A percentile compares a stretch with the other conserved stretches of the same genome.
Evolutionary conservation across 1,140 invertebrate genomes (phyloP).

Genomic region (Oreohelix idahoensis): DNA sequence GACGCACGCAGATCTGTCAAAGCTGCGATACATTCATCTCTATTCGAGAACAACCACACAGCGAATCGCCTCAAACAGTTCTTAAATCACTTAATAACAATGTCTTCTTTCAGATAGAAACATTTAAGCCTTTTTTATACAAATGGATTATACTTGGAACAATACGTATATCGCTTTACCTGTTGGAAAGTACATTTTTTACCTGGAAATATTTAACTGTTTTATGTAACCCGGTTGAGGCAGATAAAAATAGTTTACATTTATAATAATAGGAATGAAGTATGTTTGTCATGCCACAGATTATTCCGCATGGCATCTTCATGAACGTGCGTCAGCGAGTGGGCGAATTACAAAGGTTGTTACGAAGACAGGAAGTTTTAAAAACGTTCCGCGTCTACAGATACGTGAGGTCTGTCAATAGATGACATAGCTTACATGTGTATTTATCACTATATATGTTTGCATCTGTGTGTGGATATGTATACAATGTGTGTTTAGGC

Average conservation of each 20-base stretch:
- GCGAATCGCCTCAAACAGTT: too few relatives aligned
- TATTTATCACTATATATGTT: not conserved
- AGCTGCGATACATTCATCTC: too few relatives aligned
- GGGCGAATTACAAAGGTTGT: not conserved
- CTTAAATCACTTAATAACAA: too few relatives aligned
- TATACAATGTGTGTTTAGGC: not conserved
- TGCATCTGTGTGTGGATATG: not conserved
- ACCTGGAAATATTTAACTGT: not conserved
- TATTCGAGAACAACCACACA: too few relatives aligned
- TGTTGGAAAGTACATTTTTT: not conserved
- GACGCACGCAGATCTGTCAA: too few relatives aligned
- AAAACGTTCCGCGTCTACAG: not conserved
- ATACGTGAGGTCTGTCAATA: not conserved
- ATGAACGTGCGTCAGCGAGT: not conserved
- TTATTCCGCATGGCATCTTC: not conserved
- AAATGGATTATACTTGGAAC: not conserved
- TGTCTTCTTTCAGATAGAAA: too few relatives aligned
- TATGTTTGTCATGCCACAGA: not conserved
- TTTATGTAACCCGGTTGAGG: not conserved
- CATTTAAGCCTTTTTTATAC: too few relatives aligned
- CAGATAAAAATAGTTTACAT: not conserved
- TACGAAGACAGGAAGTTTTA: not conserved
- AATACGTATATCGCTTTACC: not conserved
- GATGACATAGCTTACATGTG: not conserved
- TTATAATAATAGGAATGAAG: not conserved